These are phyloP conservation scores for Trachelus iudaicus DNA, from an alignment of 2,888 invertebrate species.

Conservation along the genomic window DNA sequence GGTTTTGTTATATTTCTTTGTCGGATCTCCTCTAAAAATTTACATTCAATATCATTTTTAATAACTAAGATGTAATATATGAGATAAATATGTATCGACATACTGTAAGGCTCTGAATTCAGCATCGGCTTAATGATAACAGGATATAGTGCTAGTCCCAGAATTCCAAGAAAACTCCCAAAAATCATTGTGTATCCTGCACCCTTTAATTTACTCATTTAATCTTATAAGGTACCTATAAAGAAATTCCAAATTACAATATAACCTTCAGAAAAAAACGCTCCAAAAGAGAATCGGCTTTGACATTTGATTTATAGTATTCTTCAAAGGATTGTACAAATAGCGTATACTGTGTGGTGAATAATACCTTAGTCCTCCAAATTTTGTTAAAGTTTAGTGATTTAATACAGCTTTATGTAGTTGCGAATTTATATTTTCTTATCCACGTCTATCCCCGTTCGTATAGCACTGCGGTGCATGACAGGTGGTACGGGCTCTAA, in stretches of 20 bases:
- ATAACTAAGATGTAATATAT: background rate
- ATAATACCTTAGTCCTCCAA: background rate
- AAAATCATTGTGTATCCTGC: slow-evolving; percentile 63
- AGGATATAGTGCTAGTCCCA: slow-evolving; percentile 71
- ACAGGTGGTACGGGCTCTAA: background rate
- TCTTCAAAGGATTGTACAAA: background rate
- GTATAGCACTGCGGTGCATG: background rate
- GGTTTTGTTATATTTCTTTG: background rate
- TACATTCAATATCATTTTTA: background rate
- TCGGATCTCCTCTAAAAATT: background rate
- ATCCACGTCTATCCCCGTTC: background rate
- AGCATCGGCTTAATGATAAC: slow-evolving; percentile 74
- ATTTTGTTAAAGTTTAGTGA: background rate
- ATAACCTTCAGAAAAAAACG: background rate
- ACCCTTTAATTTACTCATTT: slow-evolving; percentile 44
- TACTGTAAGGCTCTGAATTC: slow-evolving; percentile 74
- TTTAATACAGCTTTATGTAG: background rate
- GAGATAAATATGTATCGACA: slow-evolving; percentile 50
- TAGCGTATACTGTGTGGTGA: background rate
- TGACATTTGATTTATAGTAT: background rate
- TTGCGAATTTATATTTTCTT: background rate
- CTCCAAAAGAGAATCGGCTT: background rate
- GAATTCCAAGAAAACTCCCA: slow-evolving; percentile 68
- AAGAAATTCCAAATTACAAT: background rate
- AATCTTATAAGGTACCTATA: background rate